Evolutionary conservation across 92 coral and sea anemone genomes (phyloP), one percentile per base, ranked within the genome.

Genomic region (Porites rus): DNA sequence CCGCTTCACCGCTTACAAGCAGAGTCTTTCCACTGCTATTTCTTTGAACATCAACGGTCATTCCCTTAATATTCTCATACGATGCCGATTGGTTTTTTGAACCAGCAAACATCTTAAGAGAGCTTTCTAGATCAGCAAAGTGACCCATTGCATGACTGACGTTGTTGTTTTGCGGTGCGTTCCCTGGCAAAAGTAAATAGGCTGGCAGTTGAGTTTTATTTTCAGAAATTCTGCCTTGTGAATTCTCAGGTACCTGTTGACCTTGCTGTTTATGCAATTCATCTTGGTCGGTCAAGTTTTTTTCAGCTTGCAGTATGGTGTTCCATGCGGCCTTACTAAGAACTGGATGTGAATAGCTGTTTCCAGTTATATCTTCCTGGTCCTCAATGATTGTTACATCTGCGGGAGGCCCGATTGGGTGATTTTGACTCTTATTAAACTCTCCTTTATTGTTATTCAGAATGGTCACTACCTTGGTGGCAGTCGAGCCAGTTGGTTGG

Each of bases 311-410:
- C 28, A 65, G 73, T 58, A 72, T 70, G 56, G 18, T 69, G 1
- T 82, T 70, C 86, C 71, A 72, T 9, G 72, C 21, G 24, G 52
- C 28, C 77, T 43, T 60, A 71, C 65, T 83, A 1, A 73, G 71
- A 3, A 14, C 24, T 0, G 72, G 80, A 24, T 28, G 72, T 8
- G 72, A 4, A 0, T 73, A 52, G 17, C 25, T 72, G 21, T 74
- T 25, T 19, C 51, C 22, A 51, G 25, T 51, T 2, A 25, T 18
- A 10, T 83, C 87, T 13, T 73, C 80, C 10, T 83, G 65, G 43
- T 83, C 87, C 28, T 73, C 80, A 24, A 83, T 83, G 17, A 83
- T n/a, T 8, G 80, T 73, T 14, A 73, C 38, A 24, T 73, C 87
- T 22, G 64, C 64, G 51, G 80, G 72, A 0, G 50, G 38, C 6